These are phyloP conservation scores for Platycheirus rosarum DNA, from an alignment of 2,888 invertebrate species.

Conservation along the genomic window DNA sequence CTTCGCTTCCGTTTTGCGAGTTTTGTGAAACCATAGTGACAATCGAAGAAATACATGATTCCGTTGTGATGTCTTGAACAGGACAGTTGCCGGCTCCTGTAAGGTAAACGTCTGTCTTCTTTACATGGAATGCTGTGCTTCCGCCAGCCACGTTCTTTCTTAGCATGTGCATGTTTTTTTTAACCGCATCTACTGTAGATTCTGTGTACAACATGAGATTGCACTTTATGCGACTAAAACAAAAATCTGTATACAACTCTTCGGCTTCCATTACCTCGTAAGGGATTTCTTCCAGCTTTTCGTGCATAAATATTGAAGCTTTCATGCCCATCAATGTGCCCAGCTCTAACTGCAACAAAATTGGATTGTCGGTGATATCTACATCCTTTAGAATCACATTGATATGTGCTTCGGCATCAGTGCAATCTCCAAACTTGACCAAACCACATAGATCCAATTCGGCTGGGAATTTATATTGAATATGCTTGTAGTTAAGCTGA, in stretches of 20 bases:
- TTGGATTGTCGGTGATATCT: conserved; percentile 91
- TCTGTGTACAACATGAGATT: conserved; percentile 87
- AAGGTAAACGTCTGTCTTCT: conserved; percentile 86
- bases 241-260: conserved; percentile 87
- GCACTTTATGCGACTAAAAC: conserved; percentile 87
- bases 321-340: conserved; percentile 85
- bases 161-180: conserved; percentile 86
- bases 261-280: conserved; percentile 86
- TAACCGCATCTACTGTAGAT: conserved; percentile 84
- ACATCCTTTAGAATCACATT: conserved; percentile 87
- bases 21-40: conserved; percentile 75
- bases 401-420: conserved; percentile 85
- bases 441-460: conserved; percentile 91
- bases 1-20: conserved; percentile 47
- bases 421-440: conserved; percentile 86
- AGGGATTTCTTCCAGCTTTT: conserved; percentile 87
- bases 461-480: conserved; percentile 87
- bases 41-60: conserved; percentile 76
- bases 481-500: conserved; percentile 83
- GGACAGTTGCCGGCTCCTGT: conserved; percentile 83
- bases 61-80: conserved; percentile 74
- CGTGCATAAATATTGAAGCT: conserved; percentile 88
- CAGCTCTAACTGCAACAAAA: conserved; percentile 85
- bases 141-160: conserved; percentile 89
- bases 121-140: conserved; percentile 88